These are phyloP conservation scores for Hydra vulgaris DNA, from an alignment of 30 jellyfish, hydroid and myxozoan species.

Conservation along the genomic window DNA sequence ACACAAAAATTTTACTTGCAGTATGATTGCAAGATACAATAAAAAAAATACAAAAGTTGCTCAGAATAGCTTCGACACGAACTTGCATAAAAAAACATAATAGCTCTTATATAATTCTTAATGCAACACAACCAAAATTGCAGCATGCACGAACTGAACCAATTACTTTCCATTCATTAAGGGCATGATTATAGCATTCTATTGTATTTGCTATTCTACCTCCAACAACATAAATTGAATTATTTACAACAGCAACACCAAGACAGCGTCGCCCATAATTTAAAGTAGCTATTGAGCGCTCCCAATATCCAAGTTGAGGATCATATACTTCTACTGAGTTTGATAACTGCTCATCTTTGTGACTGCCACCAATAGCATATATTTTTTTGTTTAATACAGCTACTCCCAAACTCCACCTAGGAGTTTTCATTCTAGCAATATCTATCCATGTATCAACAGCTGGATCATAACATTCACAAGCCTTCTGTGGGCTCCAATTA, in stretches of 20 bases:
- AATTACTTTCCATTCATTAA: slow-evolving; percentile 65
- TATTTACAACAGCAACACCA: slow-evolving; percentile 94
- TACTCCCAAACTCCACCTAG: slow-evolving; percentile 94
- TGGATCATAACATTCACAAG: slow-evolving; percentile 84
- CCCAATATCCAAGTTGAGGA: slow-evolving; percentile 64
- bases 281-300: slow-evolving; percentile 49
- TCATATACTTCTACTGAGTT: slow-evolving; percentile 84
- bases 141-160: slow-evolving; percentile 90
- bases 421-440: slow-evolving; percentile 49
- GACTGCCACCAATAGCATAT: slow-evolving; percentile 95
- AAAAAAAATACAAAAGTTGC: too few species aligned
- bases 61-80: too few species aligned
- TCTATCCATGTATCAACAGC: slow-evolving; percentile 45
- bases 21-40: too few species aligned
- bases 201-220: slow-evolving; percentile 92
- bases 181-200: slow-evolving; percentile 62
- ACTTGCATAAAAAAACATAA: too few species aligned
- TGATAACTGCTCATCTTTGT: slow-evolving; percentile 80
- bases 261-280: slow-evolving; percentile 83
- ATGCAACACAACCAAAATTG: slow-evolving; percentile 95
- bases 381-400: slow-evolving; percentile 56
- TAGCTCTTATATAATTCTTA: slow-evolving; percentile 45
- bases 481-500: slow-evolving; percentile 65
- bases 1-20: too few species aligned
- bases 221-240: slow-evolving; percentile 82